Base-by-base conservation (phyloP, 1,140 invertebrate genomes). In the Hestina assimilis region DNA sequence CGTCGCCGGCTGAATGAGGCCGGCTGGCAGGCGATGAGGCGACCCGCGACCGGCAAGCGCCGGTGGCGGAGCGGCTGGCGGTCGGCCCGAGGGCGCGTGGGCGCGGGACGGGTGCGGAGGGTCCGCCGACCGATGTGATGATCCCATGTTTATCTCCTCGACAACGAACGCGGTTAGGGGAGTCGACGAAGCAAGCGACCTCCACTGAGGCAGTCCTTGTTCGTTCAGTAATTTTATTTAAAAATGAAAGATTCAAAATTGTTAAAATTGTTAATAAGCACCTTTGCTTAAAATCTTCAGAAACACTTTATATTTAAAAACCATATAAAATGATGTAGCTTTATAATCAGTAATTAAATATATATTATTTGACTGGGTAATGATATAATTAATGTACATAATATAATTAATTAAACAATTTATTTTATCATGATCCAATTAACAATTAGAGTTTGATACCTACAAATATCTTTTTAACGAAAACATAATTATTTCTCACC, bases 61-160 rank as follows among this genome's bases (percentile, higher is more conserved):
- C 63, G 59, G 59, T 61, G 69, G 61, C 69, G 66, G 69, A 65
- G 59, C 68, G 66, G 71, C 63, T 69, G 72, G 65, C 67, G 68
- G 66, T 51, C 65, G 64, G 61, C 66, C 59, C 62, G 68, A 70
- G 77, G 78, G 72, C 66, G 76, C 72, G 79, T 70, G 73, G 79
- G 75, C 69, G 77, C 66, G 77, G 71, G 69, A 63, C 63, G 73
- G 71, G 69, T 46, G 74, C 69, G 70, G 78, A 75, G 72, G 73
- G 72, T 60, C 70, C 69, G 64, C 45, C 68, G 60, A 54, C 68
- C 72, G 66, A 59, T 67, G 63, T 64, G 64, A 71, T 78, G 75
- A 60, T 80, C 66, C 72, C 60, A 73, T 79, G 73, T 83, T 81
- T 79, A 79, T 79, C 74, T 79, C 78, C 61, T 66, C 72, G 63